Conservation (phyloP, 2,888 invertebrate species). For the Amphiduros pacificus region DNA sequence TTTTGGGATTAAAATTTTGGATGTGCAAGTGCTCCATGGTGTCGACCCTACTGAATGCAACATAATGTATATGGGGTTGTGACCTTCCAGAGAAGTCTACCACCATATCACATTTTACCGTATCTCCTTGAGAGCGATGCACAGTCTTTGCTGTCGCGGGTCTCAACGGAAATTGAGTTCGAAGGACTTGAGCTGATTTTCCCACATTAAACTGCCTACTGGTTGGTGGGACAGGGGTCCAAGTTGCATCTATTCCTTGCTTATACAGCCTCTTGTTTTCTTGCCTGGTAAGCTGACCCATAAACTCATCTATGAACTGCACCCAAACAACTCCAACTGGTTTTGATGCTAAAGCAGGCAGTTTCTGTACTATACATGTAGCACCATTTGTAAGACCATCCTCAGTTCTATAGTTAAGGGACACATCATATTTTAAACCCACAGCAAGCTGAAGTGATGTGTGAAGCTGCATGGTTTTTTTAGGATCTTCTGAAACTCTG, state of each 20-base stretch:
- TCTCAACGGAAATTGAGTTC: constrained; percentile 1
- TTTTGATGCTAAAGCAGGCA: background rate
- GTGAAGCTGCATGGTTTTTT: too few relatives aligned
- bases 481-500: too few relatives aligned
- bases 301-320: background rate
- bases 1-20: background rate
- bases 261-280: background rate
- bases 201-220: background rate
- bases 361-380: background rate
- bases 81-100: too few relatives aligned
- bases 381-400: background rate
- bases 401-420: background rate
- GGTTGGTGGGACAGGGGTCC: background rate
- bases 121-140: constrained; percentile 6
- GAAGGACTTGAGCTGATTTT: background rate
- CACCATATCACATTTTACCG: too few relatives aligned
- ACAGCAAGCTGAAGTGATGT: background rate
- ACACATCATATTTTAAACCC: background rate
- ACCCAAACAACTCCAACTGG: background rate
- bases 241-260: background rate
- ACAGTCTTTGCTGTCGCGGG: constrained; percentile 6
- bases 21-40: background rate
- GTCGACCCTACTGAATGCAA: background rate
- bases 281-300: background rate
- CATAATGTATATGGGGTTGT: constrained; percentile 3